A percentile compares a stretch with the other conserved stretches of the same genome.
Evolutionary conservation across 2,888 invertebrate genomes (phyloP).

Genomic region (Leistus spinibarbis): DNA sequence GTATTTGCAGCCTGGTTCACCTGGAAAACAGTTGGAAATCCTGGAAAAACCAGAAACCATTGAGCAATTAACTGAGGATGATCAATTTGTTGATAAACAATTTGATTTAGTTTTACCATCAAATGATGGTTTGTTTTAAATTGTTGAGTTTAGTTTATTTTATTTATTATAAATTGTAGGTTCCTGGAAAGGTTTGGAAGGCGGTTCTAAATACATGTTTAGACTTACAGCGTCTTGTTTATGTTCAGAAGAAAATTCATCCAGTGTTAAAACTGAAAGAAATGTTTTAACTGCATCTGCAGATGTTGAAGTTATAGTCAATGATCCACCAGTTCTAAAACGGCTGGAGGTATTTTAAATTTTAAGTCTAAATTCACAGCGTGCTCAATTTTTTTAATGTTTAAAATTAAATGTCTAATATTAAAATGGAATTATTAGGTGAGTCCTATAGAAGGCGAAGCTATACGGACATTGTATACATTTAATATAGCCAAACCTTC

Average conservation of each 20-base stretch:
- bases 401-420: too few species aligned
- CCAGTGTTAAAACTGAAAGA: background rate
- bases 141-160: background rate
- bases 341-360: slow-evolving; percentile 1
- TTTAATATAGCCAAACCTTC: slow-evolving; percentile 13
- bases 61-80: slow-evolving; percentile 15
- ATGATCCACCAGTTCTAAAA: slow-evolving; percentile 18
- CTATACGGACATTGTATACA: slow-evolving; percentile 11
- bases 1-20: slow-evolving; percentile 16
- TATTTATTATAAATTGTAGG: background rate
- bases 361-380: background rate
- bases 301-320: slow-evolving; percentile 21
- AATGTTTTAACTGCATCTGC: slow-evolving; percentile 12
- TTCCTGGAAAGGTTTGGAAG: slow-evolving; percentile 25
- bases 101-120: slow-evolving; percentile 18
- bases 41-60: background rate
- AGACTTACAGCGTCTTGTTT: slow-evolving; percentile 16
- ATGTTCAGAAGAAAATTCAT: slow-evolving; percentile 19
- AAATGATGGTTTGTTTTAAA: background rate
- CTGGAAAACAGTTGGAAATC: slow-evolving; percentile 12
- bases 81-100: slow-evolving; percentile 19
- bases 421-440: slow-evolving; percentile 1
- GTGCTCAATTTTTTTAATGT: too few species aligned
- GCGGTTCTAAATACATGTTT: slow-evolving; percentile 23
- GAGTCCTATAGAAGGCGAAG: slow-evolving; percentile 19